Evolutionary conservation across 2,113 vertebrate species (phyloP).

Genomic region (Perca fluviatilis): DNA sequence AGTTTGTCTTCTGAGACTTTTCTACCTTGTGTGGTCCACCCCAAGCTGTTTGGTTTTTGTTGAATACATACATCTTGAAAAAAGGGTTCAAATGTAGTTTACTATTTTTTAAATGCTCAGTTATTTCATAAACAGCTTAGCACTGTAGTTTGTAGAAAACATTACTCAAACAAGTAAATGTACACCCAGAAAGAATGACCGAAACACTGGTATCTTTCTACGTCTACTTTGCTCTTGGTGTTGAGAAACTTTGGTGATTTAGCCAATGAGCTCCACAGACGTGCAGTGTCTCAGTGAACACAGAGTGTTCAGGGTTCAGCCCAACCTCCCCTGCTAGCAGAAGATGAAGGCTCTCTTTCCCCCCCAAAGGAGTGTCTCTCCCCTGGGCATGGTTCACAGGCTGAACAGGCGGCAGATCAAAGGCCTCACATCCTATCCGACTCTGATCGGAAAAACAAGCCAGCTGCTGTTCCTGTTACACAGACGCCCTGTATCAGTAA

Average conservation of each 20-base stretch:
- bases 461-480: slow-evolving; percentile 47
- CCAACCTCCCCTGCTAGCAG: slow-evolving; percentile 43
- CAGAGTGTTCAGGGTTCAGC: slow-evolving; percentile 17
- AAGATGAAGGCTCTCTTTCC: slow-evolving; percentile 60
- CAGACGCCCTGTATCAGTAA: neutral
- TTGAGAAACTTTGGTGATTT: slow-evolving; percentile 12
- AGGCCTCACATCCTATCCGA: slow-evolving; percentile 44
- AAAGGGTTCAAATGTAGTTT: too few species aligned
- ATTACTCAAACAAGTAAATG: neutral
- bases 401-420: slow-evolving; percentile 70
- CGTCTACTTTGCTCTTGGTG: slow-evolving; percentile 1
- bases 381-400: slow-evolving; percentile 61
- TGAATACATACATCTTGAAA: too few species aligned
- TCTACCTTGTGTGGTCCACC: neutral
- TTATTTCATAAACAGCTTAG: too few species aligned
- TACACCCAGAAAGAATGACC: neutral
- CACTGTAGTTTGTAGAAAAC: too few species aligned
- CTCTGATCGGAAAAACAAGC: slow-evolving; percentile 46
- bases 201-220: slow-evolving; percentile 1
- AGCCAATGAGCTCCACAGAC: slow-evolving; percentile 21
- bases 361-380: slow-evolving; percentile 55
- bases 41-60: neutral
- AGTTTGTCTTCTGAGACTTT: neutral
- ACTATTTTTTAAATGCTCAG: too few species aligned
- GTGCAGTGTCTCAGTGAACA: slow-evolving; percentile 16